phyloP scores from a whole-genome alignment of 2,888 invertebrate species.

The Drosophila kuntzei region DNA sequence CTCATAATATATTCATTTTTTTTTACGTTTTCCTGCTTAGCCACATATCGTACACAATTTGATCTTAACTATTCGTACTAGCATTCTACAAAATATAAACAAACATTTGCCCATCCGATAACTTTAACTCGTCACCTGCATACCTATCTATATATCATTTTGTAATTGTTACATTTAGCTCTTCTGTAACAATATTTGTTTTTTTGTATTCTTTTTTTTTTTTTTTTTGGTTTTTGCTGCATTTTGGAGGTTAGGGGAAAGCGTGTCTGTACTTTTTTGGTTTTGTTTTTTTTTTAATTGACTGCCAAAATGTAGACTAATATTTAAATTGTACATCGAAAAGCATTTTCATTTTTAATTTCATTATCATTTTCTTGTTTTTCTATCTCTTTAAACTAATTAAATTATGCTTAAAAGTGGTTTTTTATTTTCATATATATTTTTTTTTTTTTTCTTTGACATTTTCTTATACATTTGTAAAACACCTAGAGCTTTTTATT shows the following conservation, averaged over 20 bases:
- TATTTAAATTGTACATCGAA: constrained; percentile 61
- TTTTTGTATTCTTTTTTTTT: background rate
- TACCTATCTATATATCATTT: constrained; percentile 14
- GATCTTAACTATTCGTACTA: constrained; percentile 23
- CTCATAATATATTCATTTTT: constrained; percentile 21
- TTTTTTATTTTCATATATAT: constrained; percentile 12
- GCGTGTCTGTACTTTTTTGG: constrained; percentile 34
- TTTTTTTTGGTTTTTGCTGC: constrained; percentile 14
- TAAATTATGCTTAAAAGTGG: constrained; percentile 62
- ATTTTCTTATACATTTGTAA: constrained; percentile 66
- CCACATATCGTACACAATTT: constrained; percentile 43
- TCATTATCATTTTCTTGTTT: constrained; percentile 18
- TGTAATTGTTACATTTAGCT: constrained; percentile 11
- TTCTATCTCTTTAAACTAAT: constrained; percentile 48
- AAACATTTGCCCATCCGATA: constrained; percentile 15
- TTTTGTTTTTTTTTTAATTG: constrained; percentile 59
- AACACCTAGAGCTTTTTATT: constrained; percentile 66
- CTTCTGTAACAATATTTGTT: constrained; percentile 1
- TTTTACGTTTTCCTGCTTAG: constrained; percentile 22
- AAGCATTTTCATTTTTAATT: constrained; percentile 28
- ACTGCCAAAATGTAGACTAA: constrained; percentile 70
- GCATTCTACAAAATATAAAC: constrained; percentile 18
- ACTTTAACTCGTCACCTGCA: constrained; percentile 13
- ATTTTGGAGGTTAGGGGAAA: constrained; percentile 37
- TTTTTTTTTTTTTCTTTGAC: constrained; percentile 21